phyloP scores from a whole-genome alignment of 2,113 vertebrate species.

The Paramormyrops kingsleyae region DNA sequence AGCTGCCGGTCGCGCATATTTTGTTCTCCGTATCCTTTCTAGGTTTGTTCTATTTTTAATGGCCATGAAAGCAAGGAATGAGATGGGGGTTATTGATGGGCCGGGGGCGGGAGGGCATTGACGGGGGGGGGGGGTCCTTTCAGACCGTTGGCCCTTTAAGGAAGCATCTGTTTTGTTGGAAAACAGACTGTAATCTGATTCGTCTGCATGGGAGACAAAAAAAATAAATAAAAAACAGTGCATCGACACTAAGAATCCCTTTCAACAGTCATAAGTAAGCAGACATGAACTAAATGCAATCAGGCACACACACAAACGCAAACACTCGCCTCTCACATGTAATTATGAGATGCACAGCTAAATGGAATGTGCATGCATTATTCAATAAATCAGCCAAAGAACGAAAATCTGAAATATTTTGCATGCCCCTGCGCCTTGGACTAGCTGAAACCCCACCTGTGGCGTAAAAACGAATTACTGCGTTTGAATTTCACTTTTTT shows the following conservation, averaged over 20 bases:
- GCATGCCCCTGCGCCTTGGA: background rate
- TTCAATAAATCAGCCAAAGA: background rate
- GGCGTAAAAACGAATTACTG: background rate
- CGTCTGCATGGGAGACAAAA: slow-evolving; percentile 41
- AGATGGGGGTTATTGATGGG: slow-evolving; percentile 27
- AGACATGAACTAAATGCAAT: background rate
- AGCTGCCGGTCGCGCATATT: slow-evolving; percentile 34
- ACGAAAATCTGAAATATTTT: background rate
- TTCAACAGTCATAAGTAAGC: background rate
- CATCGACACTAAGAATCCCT: slow-evolving; percentile 19
- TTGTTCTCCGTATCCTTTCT: slow-evolving; percentile 44
- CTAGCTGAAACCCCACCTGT: background rate
- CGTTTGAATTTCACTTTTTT: background rate
- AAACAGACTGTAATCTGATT: slow-evolving; percentile 39
- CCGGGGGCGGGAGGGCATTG: slow-evolving; percentile 15
- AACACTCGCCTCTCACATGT: too few species aligned
- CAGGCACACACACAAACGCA: background rate
- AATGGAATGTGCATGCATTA: background rate
- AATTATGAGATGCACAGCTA: background rate
- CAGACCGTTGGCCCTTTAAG: slow-evolving; percentile 40
- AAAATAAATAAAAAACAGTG: slow-evolving; percentile 20
- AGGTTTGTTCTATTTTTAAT: slow-evolving; percentile 65
- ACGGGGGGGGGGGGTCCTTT: slow-evolving; percentile 17
- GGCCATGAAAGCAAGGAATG: slow-evolving; percentile 49
- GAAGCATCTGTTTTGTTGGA: slow-evolving; percentile 45